Evolutionary conservation across 2,113 vertebrate genomes (phyloP).

Genomic region (Seriola dumerili): DNA sequence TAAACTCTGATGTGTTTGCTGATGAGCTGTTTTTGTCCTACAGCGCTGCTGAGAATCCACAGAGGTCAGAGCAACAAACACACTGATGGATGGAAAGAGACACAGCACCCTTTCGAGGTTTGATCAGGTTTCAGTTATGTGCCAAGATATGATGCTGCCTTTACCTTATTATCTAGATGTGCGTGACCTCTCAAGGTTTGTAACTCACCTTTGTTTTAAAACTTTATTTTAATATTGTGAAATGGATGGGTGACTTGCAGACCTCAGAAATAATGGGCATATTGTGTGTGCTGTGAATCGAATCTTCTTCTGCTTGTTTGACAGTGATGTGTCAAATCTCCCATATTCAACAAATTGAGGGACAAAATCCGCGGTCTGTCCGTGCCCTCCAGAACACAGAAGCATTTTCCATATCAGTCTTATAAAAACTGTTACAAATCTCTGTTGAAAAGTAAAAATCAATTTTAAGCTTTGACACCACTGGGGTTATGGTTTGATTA

Average conservation of each 20-base stretch:
- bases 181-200: not conserved
- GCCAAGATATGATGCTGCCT: not conserved
- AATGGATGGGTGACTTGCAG: not conserved
- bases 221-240: not conserved
- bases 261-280: not conserved
- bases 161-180: not conserved
- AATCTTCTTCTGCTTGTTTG: no score
- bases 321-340: no score
- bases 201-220: not conserved
- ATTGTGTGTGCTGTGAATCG: no score
- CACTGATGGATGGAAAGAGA: conserved; percentile 16
- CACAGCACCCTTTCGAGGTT: not conserved
- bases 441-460: no score
- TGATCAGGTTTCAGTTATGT: conserved; percentile 15
- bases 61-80: conserved; percentile 53
- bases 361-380: no score
- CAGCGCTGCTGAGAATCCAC: conserved; percentile 34
- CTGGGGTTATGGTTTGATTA: no score
- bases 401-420: no score
- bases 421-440: no score
- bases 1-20: conserved; percentile 70
- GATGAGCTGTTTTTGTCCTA: conserved; percentile 59
- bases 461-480: no score
- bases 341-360: no score
- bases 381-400: no score